These are phyloP conservation scores for Microtus oregoni DNA, from an alignment of 2,113 vertebrate species.

Conservation along the genomic window DNA sequence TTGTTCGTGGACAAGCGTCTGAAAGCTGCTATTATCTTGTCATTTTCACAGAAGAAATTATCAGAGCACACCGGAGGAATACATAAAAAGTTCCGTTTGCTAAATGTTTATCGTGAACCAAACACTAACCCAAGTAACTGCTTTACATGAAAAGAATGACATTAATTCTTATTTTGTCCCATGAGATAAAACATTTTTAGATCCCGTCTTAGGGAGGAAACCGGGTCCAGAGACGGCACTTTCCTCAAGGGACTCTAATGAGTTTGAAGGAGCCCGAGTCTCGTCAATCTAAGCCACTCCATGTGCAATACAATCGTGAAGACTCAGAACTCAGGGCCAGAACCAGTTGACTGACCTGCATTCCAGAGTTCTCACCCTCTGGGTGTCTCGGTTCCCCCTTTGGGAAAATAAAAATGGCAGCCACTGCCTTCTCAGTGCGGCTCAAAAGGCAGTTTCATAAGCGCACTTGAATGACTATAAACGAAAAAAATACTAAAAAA, in stretches of 20 bases:
- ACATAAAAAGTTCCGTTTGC: not conserved
- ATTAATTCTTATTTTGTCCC: not conserved
- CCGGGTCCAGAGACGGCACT: not conserved
- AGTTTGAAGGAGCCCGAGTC: not conserved
- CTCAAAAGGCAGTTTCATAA: not conserved
- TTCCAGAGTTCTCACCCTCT: not conserved
- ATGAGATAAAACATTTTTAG: not conserved
- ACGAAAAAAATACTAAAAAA: not conserved
- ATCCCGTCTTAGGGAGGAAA: not conserved
- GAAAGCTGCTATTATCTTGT: slow-evolving; percentile 22
- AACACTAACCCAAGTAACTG: not conserved
- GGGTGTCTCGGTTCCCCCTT: not conserved
- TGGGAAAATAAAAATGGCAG: not conserved
- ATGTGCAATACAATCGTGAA: not conserved
- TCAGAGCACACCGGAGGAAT: slow-evolving; percentile 8
- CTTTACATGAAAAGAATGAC: slow-evolving; percentile 17
- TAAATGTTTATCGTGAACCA: not conserved
- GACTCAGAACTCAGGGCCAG: not conserved
- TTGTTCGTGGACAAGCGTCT: not conserved
- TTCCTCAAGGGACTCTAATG: not conserved
- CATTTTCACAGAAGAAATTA: slow-evolving; percentile 45
- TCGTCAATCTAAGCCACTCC: too few species aligned
- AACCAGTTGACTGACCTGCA: not conserved
- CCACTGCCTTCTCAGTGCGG: not conserved
- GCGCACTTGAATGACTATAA: not conserved